phyloP scores from a whole-genome alignment of 1,140 invertebrate species.

The Callitettix versicolor region DNA sequence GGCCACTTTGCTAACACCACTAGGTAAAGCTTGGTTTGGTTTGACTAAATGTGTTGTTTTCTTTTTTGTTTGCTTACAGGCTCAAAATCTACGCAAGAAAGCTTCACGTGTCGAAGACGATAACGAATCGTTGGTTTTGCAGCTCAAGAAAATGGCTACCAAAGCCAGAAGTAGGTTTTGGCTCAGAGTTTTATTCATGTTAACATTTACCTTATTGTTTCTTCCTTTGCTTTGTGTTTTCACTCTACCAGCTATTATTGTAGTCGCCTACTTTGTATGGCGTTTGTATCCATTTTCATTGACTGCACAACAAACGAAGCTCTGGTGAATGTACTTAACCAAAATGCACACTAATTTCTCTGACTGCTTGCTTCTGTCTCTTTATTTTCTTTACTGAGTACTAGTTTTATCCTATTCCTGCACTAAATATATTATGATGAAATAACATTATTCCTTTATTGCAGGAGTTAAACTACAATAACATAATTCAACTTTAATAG shows the following conservation, averaged over 20 bases:
- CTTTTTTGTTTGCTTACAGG: slow-evolving; percentile 44
- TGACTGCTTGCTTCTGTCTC: no score
- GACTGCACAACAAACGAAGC: slow-evolving; percentile 10
- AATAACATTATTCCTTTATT: no score
- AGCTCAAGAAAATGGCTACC: slow-evolving; percentile 88
- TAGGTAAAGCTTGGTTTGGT: slow-evolving; percentile 20
- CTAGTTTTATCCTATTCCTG: no score
- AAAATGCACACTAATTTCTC: no score
- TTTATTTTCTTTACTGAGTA: no score
- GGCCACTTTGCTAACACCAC: slow-evolving; percentile 29
- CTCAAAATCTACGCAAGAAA: slow-evolving; percentile 74
- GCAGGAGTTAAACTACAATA: no score
- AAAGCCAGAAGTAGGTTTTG: slow-evolving; percentile 59
- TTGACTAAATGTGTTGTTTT: neutral
- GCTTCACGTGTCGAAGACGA: slow-evolving; percentile 81
- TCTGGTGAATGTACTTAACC: no score
- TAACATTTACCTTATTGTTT: slow-evolving; percentile 5
- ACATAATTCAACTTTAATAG: no score
- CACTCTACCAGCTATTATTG: neutral
- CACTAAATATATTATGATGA: no score
- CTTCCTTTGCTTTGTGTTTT: slow-evolving; percentile 6
- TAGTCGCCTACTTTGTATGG: neutral
- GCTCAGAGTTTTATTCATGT: neutral
- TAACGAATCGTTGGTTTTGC: slow-evolving; percentile 82
- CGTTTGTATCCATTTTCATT: slow-evolving; percentile 17